Base-by-base conservation (phyloP, 2,888 invertebrate genomes). In the Epinotia nisella region DNA sequence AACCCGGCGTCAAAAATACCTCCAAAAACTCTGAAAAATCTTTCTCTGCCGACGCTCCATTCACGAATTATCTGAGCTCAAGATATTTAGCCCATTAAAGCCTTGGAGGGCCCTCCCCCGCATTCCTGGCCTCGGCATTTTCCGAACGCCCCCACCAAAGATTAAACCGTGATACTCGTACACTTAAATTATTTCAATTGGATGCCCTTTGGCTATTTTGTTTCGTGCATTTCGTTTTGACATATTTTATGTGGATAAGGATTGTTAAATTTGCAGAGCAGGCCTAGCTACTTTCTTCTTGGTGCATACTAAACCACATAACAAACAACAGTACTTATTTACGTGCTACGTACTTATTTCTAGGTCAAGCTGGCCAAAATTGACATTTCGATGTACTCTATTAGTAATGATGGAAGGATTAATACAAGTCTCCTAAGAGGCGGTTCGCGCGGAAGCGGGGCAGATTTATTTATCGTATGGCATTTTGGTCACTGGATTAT, bases 11-110 rank as follows among this genome's bases (percentile, higher is more conserved):
- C 41, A 45, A 45, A 45, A 15, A 45, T 45, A 49, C 5, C n/a
- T 15, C 1, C n/a, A 64, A 55, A 45, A n/a, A 56, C 10, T 24
- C 24, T 17, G 2, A 4, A 13, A n/a, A 15, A 55, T 7, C 29
- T 64, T 77, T 75, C 77, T 81, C 17, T 87, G 85, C 84, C 15
- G 45, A 78, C 89, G 39, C 3, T 90, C 79, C 73, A 66, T 78
- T 75, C 74, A 49, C 83, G 87, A 89, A 90, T 91, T 90, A 91
- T 91, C 91, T 88, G 80, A 85, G 90, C 88, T 90, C 86, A 88
- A 91, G 91, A 91, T 90, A 91, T 90, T 92, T 90, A 91, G 90
- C 89, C 92, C 91, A 91, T 92, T 92, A 92, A 91, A 90, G 88
- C 90, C 87, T 86, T 85, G 85, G 86, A 87, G 88, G 89, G 88